A percentile compares a stretch with the other conserved stretches of the same genome.
Evolutionary conservation across 1,140 invertebrate species (phyloP).

Genomic region (Brachionus rubens): DNA sequence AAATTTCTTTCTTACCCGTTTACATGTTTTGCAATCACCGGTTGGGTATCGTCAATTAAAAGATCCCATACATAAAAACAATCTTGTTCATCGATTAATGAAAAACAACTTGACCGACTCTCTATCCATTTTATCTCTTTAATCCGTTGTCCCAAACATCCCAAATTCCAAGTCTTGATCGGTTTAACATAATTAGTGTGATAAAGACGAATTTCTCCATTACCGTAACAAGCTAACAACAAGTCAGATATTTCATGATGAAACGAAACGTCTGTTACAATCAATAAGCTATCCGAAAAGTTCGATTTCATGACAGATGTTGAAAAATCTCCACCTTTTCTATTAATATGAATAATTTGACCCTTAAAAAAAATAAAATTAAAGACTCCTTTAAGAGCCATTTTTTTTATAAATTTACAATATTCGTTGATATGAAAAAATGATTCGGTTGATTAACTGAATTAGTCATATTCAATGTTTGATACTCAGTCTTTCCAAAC

Average conservation of each 20-base stretch:
- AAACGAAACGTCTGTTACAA: slow-evolving; percentile 35
- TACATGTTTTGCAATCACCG: neutral
- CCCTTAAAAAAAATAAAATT: neutral
- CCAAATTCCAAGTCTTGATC: slow-evolving; percentile 26
- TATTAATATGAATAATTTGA: slow-evolving; percentile 41
- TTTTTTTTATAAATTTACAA: slow-evolving; percentile 19
- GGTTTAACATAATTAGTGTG: slow-evolving; percentile 35
- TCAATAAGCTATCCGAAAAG: slow-evolving; percentile 1
- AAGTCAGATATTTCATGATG: slow-evolving; percentile 41
- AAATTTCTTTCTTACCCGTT: slow-evolving; percentile 21
- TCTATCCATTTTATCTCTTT: slow-evolving; percentile 40
- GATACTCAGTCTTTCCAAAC: slow-evolving; percentile 25
- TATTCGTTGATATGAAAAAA: slow-evolving; percentile 39
- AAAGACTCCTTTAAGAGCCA: neutral
- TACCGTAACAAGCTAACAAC: slow-evolving; percentile 26
- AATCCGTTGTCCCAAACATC: slow-evolving; percentile 8
- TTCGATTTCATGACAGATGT: slow-evolving; percentile 24
- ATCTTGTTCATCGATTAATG: slow-evolving; percentile 8
- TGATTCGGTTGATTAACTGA: slow-evolving; percentile 8
- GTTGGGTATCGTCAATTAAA: slow-evolving; percentile 39
- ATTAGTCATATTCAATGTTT: slow-evolving; percentile 38
- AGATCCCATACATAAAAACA: slow-evolving; percentile 37
- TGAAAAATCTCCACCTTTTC: slow-evolving; percentile 37
- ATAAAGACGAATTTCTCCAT: slow-evolving; percentile 43
- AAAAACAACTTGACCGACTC: slow-evolving; percentile 31